These are phyloP conservation scores for Hypsopygia costalis DNA, from an alignment of 2,888 invertebrate species.

Conservation along the genomic window DNA sequence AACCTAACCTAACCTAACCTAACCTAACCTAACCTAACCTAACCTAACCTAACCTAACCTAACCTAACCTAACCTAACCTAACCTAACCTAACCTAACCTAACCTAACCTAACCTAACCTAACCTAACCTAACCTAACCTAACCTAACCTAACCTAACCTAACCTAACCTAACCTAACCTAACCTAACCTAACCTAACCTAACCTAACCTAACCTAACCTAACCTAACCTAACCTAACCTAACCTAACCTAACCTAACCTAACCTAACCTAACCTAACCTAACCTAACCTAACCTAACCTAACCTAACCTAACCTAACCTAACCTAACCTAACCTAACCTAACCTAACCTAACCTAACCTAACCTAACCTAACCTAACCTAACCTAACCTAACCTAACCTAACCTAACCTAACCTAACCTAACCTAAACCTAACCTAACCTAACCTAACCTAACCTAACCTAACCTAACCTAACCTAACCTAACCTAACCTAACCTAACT, in stretches of 20 bases:
- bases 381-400: constrained; percentile 19
- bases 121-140: constrained; percentile 22
- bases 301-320: constrained; percentile 22
- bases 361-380: constrained; percentile 20
- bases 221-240: constrained; percentile 13
- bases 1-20: constrained; percentile 14
- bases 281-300: constrained; percentile 22
- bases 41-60: constrained; percentile 16
- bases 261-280: constrained; percentile 21
- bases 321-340: constrained; percentile 22
- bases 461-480: constrained; percentile 17
- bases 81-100: constrained; percentile 15
- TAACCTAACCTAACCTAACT: constrained; percentile 19
- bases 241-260: constrained; percentile 17
- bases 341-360: constrained; percentile 19
- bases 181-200: constrained; percentile 22
- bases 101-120: constrained; percentile 17
- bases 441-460: constrained; percentile 19
- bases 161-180: constrained; percentile 22
- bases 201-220: constrained; percentile 23
- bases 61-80: constrained; percentile 16
- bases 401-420: constrained; percentile 19
- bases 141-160: constrained; percentile 22
- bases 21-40: constrained; percentile 16
- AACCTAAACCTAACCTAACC: constrained; percentile 21